Evolutionary conservation across 35 echinoderm and acorn worm species (phyloP), one percentile per base, ranked within the genome.

Genomic region (Heliocidaris tuberculata): DNA sequence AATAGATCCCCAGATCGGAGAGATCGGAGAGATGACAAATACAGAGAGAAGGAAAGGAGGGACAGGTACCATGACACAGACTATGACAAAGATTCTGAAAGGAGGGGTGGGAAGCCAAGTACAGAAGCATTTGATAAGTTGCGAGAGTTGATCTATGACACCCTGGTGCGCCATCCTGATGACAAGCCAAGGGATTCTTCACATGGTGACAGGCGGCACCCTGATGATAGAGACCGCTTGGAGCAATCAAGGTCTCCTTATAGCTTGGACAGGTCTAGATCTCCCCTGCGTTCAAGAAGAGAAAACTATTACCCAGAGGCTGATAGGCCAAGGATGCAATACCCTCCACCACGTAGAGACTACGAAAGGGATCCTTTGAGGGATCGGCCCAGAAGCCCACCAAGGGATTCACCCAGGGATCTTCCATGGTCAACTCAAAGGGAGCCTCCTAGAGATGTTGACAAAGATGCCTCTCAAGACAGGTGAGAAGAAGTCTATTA

Each of bases 61-160:
- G 91, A 93, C 50, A 30, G 48, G n/a, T 48, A 30, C 15, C 50
- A 24, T 17, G 65, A 70, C 60, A 70, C 19, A 70, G 60, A 70
- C 11, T 70, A 70, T 65, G 60, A 71, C 6, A 78, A 78, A 27
- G 65, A 78, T 27, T 78, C 65, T n/a, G 65, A 78, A 27, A 49
- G 91, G 50, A 59, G 50, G 30, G 29, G 11, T 27, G 48, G 50
- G 4, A 32, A 89, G 47, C 91, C 91, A 49, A 93, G 50, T 48
- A 93, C 91, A 30, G 91, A 93, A 31, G 91, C 91, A 52, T 93
- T 52, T 93, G 91, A 93, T 13, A 93, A 93, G 48, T 59, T 93
- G 21, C 91, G 91, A 52, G 91, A 93, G 48, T 29, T 93, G 24
- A 12, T 93, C 27, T 93, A 93, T 31, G 91, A 93, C 13, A 93